Conservation (phyloP, 1,140 invertebrate genomes). For the Steinernema feltiae region DNA sequence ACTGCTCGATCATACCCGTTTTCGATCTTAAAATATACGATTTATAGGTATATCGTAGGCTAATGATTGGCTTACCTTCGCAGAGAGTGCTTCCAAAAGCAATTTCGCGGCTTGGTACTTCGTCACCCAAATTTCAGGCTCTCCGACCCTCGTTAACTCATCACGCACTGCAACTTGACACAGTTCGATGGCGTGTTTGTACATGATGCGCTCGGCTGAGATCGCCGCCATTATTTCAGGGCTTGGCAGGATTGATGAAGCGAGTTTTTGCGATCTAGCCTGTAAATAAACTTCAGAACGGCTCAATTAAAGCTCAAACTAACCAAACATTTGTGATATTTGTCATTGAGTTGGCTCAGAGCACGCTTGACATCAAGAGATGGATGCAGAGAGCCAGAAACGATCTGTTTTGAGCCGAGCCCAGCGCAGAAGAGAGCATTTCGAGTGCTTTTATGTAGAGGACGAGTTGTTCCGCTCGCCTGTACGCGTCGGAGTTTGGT, state of each 20-base stretch:
- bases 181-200: constrained; percentile 63
- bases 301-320: background rate
- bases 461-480: constrained; percentile 80
- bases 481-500: constrained; percentile 55
- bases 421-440: constrained; percentile 81
- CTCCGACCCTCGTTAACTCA: constrained; percentile 90
- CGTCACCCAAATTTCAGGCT: constrained; percentile 80
- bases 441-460: constrained; percentile 82
- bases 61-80: constrained; percentile 68
- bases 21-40: constrained; percentile 44
- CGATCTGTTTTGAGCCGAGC: constrained; percentile 79
- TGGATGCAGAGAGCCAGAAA: constrained; percentile 74
- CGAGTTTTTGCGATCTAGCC: constrained; percentile 55
- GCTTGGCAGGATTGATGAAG: constrained; percentile 53
- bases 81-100: constrained; percentile 85
- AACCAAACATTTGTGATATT: constrained; percentile 54
- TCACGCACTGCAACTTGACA: constrained; percentile 93
- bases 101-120: constrained; percentile 95
- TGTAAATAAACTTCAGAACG: constrained; percentile 35
- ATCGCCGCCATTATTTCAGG: constrained; percentile 48
- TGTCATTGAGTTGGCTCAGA: constrained; percentile 56
- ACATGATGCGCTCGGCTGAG: constrained; percentile 56
- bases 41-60: background rate
- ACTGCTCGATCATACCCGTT: constrained; percentile 52
- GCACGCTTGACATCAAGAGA: constrained; percentile 79